These are phyloP conservation scores for Agrilus planipennis DNA, from an alignment of 1,140 invertebrate genomes.

Conservation along the genomic window DNA sequence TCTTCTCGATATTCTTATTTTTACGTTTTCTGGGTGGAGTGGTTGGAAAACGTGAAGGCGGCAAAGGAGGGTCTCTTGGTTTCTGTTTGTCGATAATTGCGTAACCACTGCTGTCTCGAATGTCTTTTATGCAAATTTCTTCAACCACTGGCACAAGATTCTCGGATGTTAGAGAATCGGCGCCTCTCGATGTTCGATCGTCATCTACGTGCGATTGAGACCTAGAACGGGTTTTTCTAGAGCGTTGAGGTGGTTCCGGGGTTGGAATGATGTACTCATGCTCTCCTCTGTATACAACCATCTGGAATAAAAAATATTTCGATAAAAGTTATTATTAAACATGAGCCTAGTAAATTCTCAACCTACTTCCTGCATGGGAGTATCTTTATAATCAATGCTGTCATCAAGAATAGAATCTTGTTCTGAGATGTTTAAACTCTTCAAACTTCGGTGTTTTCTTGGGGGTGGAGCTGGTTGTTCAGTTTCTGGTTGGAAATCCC, in stretches of 20 bases:
- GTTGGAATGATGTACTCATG: conserved; percentile 48
- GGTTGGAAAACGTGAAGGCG: conserved; percentile 34
- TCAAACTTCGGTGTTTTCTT: conserved; percentile 32
- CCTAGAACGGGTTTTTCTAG: conserved; percentile 32
- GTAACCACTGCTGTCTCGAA: conserved; percentile 46
- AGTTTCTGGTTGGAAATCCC: conserved; percentile 4
- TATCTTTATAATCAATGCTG: conserved; percentile 18
- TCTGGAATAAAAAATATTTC: too few relatives aligned
- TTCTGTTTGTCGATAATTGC: conserved; percentile 52
- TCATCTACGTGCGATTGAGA: conserved; percentile 27
- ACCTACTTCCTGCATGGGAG: conserved; percentile 15
- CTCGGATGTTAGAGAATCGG: conserved; percentile 40
- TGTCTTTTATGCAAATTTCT: conserved; percentile 24
- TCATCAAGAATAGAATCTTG: conserved; percentile 37
- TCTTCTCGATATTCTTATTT: too few relatives aligned
- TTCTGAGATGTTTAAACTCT: conserved; percentile 32
- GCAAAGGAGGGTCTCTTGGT: conserved; percentile 39
- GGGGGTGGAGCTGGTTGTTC: conserved; percentile 24
- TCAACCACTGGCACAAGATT: conserved; percentile 22
- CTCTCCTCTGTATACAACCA: conserved; percentile 48
- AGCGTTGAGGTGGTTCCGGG: conserved; percentile 32
- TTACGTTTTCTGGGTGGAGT: conserved; percentile 31
- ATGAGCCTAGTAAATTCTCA: too few relatives aligned
- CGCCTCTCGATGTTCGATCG: conserved; percentile 38
- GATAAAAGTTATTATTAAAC: too few relatives aligned